phyloP scores from a whole-genome alignment of 2,888 invertebrate species.

The Drosophila lutescens region DNA sequence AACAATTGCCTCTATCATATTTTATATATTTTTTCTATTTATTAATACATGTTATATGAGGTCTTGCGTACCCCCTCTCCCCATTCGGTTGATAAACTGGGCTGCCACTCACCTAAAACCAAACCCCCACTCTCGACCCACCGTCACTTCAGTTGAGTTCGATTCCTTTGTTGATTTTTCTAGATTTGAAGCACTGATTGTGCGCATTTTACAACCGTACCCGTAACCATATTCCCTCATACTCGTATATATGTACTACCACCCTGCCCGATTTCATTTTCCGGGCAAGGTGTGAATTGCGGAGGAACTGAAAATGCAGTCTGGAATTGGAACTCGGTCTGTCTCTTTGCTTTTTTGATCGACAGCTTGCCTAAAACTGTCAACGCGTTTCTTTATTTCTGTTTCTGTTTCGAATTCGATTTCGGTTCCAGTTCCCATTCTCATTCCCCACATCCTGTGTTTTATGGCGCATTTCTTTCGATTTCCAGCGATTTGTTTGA shows the following conservation, averaged over 20 bases:
- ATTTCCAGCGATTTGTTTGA: slow-evolving; percentile 75
- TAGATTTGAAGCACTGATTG: slow-evolving; percentile 77
- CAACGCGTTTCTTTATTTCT: slow-evolving; percentile 63
- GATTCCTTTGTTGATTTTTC: slow-evolving; percentile 75
- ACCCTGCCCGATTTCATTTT: slow-evolving; percentile 15
- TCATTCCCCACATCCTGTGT: slow-evolving; percentile 38
- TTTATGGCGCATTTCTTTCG: slow-evolving; percentile 74
- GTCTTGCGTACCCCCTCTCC: slow-evolving; percentile 10
- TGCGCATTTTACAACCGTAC: slow-evolving; percentile 64
- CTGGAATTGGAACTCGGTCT: slow-evolving; percentile 38
- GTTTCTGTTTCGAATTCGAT: slow-evolving; percentile 37
- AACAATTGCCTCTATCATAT: slow-evolving; percentile 25
- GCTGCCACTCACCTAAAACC: slow-evolving; percentile 36
- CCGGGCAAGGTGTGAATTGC: slow-evolving; percentile 70
- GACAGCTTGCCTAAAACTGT: slow-evolving; percentile 81
- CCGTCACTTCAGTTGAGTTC: slow-evolving; percentile 53
- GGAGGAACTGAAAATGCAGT: slow-evolving; percentile 37
- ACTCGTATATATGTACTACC: not conserved
- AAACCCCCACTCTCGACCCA: slow-evolving; percentile 31
- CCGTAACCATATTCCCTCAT: slow-evolving; percentile 13
- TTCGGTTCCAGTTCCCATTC: not conserved
- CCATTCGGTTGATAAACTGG: slow-evolving; percentile 36
- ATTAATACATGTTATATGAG: slow-evolving; percentile 31
- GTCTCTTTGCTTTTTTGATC: slow-evolving; percentile 60
- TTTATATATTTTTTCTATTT: slow-evolving; percentile 45